phyloP scores from a whole-genome alignment of 2,797 vertebrate genomes.

The Cuculus canorus region DNA sequence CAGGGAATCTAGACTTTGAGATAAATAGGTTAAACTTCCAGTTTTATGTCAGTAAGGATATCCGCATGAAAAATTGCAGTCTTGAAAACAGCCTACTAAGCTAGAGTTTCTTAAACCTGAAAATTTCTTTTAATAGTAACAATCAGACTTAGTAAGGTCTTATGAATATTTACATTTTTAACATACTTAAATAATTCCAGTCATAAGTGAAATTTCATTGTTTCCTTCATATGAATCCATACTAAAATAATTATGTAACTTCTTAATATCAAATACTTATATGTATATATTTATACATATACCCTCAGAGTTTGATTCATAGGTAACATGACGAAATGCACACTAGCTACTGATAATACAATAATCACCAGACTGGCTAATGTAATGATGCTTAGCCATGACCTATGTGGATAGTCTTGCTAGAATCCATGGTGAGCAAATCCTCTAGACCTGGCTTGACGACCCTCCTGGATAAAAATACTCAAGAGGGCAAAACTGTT shows the following conservation, averaged over 20 bases:
- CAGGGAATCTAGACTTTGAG: neutral
- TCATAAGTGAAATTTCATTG: neutral
- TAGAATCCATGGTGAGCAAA: neutral
- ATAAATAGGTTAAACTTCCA: neutral
- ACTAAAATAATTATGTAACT: neutral
- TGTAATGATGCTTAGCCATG: neutral
- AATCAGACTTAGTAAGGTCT: neutral
- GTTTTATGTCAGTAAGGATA: neutral
- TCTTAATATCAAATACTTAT: neutral
- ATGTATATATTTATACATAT: neutral
- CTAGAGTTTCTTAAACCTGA: neutral
- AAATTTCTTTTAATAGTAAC: neutral
- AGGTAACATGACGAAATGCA: neutral
- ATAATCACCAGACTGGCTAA: neutral
- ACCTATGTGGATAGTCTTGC: neutral
- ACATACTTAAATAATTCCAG: neutral
- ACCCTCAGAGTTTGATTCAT: neutral
- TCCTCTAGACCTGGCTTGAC: neutral
- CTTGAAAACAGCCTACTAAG: neutral
- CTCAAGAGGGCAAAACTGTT: neutral
- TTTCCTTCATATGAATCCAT: neutral
- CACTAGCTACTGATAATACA: neutral
- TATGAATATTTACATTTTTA: neutral
- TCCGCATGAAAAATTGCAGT: neutral
- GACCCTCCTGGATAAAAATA: neutral